A percentile compares a stretch with the other conserved stretches of the same genome.
These are phyloP conservation scores for Microcebus jonahi DNA, from an alignment of 2,113 vertebrate genomes.

Conservation along the genomic window DNA sequence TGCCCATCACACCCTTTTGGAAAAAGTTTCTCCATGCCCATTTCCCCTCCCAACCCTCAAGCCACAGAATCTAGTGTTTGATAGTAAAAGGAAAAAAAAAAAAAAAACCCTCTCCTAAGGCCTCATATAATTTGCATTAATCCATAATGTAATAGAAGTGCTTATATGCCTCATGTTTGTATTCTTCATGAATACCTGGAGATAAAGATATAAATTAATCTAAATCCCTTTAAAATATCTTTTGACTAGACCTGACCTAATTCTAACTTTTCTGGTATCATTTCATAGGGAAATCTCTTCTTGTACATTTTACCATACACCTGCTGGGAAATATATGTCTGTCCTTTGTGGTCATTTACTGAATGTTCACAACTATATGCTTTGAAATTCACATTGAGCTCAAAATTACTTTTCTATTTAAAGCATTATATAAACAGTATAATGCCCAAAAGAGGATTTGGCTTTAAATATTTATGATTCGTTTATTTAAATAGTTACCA, in stretches of 20 bases:
- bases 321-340: background rate
- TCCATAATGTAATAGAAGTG: background rate
- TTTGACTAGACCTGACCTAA: background rate
- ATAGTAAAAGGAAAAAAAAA: background rate
- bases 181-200: background rate
- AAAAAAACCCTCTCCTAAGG: background rate
- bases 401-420: slow-evolving; percentile 54
- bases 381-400: slow-evolving; percentile 36
- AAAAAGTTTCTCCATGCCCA: background rate
- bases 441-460: slow-evolving; percentile 26
- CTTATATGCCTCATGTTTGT: background rate
- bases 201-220: background rate
- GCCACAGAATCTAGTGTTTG: background rate
- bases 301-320: background rate
- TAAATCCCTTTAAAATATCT: background rate
- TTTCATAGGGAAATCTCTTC: background rate
- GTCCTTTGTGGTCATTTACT: slow-evolving; percentile 49
- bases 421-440: background rate
- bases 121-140: background rate
- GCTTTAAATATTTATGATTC: slow-evolving; percentile 47
- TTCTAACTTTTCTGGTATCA: background rate
- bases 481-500: slow-evolving; percentile 57
- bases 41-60: background rate
- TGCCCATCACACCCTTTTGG: background rate
- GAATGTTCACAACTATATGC: slow-evolving; percentile 1